Evolutionary conservation across 2,888 invertebrate species (phyloP), one percentile per base, ranked within the genome.

Genomic region (Scrobipalpa costella): DNA sequence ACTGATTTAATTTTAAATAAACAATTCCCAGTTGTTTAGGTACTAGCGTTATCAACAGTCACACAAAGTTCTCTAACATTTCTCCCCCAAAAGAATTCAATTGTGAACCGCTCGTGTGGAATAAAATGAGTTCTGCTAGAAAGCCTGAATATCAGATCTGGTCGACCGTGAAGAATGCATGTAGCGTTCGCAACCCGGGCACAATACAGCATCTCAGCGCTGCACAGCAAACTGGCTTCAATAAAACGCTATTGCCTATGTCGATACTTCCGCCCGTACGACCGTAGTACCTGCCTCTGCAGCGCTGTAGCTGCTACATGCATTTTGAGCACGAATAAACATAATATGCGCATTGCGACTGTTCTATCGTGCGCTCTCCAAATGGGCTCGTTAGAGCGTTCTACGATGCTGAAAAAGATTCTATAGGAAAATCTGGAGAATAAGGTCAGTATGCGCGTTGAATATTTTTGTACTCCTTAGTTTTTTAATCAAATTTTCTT

Each of bases 101-200:
- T 60, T 49, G 60, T n/a, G 47, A 19, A 60, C 27, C 17, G 60
- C 34, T 40, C 57, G 27, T 19, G 57, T 57, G 57, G 57, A 63
- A 63, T 63, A 58, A 63, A 63, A 63, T 63, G 63, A 59, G 58
- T 66, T 66, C 63, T 64, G 67, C 59, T 63, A 67, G 61, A 65
- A 65, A 65, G 64, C 69, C 65, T 65, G 67, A 66, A 68, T 64
- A 52, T 27, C 60, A 47, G 60, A 62, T 49, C 57, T 61, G 66
- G 65, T 73, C 71, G 73, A 75, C 76, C 79, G 81, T 79, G 74
- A 80, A 81, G 78, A 77, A 83, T 81, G 78, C 76, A 79, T 75
- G 80, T 71, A 71, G 70, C 75, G 71, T 74, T 71, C 71, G 71
- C 67, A 75, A 79, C 80, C 73, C 74, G 69, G 71, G 73, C 71